Base-by-base conservation (phyloP, 2,888 invertebrate species). In the Rugalucina vietnamica region DNA sequence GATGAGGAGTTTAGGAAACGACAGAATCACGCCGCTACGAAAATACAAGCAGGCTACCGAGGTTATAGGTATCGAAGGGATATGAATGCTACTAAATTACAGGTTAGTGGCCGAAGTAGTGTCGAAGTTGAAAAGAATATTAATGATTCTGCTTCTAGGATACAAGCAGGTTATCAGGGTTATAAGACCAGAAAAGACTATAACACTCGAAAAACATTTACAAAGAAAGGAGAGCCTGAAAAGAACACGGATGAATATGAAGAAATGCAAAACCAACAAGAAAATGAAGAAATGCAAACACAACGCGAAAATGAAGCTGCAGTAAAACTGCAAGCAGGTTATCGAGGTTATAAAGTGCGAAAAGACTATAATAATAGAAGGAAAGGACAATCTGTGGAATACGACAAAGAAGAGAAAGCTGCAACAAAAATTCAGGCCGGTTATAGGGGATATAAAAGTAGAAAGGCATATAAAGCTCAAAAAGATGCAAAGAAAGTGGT, bases 141-240 rank as follows among this genome's bases (percentile, higher is more conserved):
- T 36, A 76, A 86, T 27, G 29, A 54, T 2, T 82, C 87, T 54
- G 84, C 87, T 14, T 36, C 57, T 34, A 80, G 29, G 72, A 82
- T 87, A 37, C 87, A 87, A 49, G 87, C 87, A 37, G 78, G 80
- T 37, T 87, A 50, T 82, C 82, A 76, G 57, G 87, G 87, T 65
- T 84, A 84, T 72, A 84, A 76, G 76, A 77, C 76, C 34, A 72
- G 86, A n/a, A 84, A 82, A 78, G 71, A 87, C 14, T 43, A 43
- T 27, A 72, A 72, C 34, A n/a, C 27, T 32, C 3, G 72, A 72
- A 72, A 49, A 29, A 65, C 65, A 18, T 65, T 65, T 29, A 34
- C 34, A 34, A 65, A 65, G 29, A 21, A 29, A 24, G 65, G 65
- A 18, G 65, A 65, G 18, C 34, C 34, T 1, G 65, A 65, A 34